Base-by-base conservation (phyloP, 2,113 vertebrate genomes). In the Lepisosteus osseus region DNA sequence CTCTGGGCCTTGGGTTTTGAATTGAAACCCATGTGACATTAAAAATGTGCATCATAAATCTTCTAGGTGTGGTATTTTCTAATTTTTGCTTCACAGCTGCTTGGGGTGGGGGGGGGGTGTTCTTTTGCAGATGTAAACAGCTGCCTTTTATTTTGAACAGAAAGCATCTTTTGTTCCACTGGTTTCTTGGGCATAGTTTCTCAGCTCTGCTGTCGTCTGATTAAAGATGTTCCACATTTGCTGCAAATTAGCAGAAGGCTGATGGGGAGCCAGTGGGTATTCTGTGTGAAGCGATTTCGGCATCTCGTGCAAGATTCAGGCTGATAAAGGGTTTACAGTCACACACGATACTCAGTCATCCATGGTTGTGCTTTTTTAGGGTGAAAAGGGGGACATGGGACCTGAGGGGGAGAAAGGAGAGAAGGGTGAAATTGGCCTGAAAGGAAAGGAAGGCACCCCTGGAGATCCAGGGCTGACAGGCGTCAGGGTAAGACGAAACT, bases 321-420 rank as follows among this genome's bases (percentile, higher is more conserved):
- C 47, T 51, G 1, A 51, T 51, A 51, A 51, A 51, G 47, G n/a
- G 66, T 29, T 17, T n/a, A 11, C 7, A 3, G 8, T 54, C 6
- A 15, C 72, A 41, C 17, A 12, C 47, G 7, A 6, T 64, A 64
- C 5, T 64, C 17, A 64, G 6, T 51, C 41, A 0, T 29, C 2
- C 17, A 6, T 61, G 29, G 54, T 8, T 79, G n/a, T 40, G 8
- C 44, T 29, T 29, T 78, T 70, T 70, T 81, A 99, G 97, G 97
- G 97, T 68, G 97, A 99, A 79, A 96, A 95, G 73, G 96, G 96
- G 59, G 95, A 98, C 62, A 90, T 90, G 79, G 97, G 97, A 17
- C 89, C 87, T n/a, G 95, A 97, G 51, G 97, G 97, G 1, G 94
- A 95, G 78, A 91, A 74, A 61, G 97, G 97, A 29, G 92, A 95